Percentiles rank a stretch among this genome's conserved stretches.
phyloP scores from a whole-genome alignment of 2,888 invertebrate genomes.

The Drosophila robusta region DNA sequence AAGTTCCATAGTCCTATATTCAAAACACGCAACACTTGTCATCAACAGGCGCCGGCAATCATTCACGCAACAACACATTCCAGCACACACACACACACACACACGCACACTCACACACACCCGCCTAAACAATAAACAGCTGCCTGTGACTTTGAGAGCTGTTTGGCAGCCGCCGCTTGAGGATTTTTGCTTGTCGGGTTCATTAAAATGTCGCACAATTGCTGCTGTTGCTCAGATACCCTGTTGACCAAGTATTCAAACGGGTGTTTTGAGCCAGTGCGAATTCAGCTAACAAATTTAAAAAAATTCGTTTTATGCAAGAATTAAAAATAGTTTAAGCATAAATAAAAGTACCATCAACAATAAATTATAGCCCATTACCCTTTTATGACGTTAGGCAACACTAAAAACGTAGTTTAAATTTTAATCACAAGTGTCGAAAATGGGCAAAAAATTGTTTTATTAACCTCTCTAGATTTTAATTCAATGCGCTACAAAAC shows the following conservation, averaged over 20 bases:
- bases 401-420: no score
- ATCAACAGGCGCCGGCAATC: constrained; percentile 76
- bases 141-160: constrained; percentile 24
- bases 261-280: neutral
- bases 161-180: constrained; percentile 40
- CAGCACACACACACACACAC: neutral
- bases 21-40: constrained; percentile 81
- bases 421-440: no score
- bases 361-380: no score
- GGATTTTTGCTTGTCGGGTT: constrained; percentile 32
- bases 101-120: constrained; percentile 10
- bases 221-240: constrained; percentile 23
- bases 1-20: constrained; percentile 63
- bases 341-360: no score
- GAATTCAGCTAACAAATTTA: no score
- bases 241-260: neutral
- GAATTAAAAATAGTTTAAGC: no score
- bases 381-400: no score
- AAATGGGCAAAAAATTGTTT: no score
- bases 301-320: no score
- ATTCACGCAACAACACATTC: constrained; percentile 50
- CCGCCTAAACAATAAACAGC: constrained; percentile 54
- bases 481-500: no score
- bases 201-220: constrained; percentile 50
- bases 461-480: no score